phyloP scores from a whole-genome alignment of 2,888 invertebrate species.

The Anaspis maculata region DNA sequence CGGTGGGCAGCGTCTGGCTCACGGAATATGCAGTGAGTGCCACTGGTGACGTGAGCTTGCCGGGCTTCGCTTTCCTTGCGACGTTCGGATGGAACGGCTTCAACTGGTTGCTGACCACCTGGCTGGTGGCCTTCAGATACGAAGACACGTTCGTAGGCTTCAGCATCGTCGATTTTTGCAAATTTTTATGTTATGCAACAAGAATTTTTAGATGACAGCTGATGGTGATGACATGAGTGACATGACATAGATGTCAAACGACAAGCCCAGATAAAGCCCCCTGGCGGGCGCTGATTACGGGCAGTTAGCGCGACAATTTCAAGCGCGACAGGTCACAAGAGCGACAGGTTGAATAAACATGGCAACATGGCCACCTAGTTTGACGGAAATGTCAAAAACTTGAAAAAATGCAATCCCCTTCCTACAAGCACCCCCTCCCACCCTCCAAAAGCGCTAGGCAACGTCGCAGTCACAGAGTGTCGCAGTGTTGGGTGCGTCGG shows the following conservation, averaged over 20 bases:
- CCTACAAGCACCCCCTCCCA: no score
- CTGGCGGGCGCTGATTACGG: background rate
- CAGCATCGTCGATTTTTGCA: slow-evolving; percentile 25
- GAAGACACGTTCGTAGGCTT: slow-evolving; percentile 58
- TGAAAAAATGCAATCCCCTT: no score
- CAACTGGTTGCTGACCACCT: slow-evolving; percentile 59
- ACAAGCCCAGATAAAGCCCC: background rate
- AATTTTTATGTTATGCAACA: slow-evolving; percentile 11
- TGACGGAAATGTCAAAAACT: no score
- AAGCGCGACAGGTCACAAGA: background rate
- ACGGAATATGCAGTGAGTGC: slow-evolving; percentile 50
- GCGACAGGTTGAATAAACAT: background rate
- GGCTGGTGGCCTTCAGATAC: slow-evolving; percentile 59
- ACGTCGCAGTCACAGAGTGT: no score
- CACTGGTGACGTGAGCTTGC: slow-evolving; percentile 39
- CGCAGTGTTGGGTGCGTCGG: no score
- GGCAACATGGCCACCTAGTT: background rate
- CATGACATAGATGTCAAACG: no score
- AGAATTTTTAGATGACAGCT: slow-evolving; percentile 4
- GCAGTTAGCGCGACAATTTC: background rate
- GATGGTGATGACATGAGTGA: no score
- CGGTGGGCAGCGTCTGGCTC: slow-evolving; percentile 51
- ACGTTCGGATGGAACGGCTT: slow-evolving; percentile 50
- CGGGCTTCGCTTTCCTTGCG: slow-evolving; percentile 42
- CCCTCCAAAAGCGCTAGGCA: no score